A percentile compares a stretch with the other conserved stretches of the same genome.
Conservation (phyloP, 1,140 invertebrate species). For the Metaphire vulgaris region DNA sequence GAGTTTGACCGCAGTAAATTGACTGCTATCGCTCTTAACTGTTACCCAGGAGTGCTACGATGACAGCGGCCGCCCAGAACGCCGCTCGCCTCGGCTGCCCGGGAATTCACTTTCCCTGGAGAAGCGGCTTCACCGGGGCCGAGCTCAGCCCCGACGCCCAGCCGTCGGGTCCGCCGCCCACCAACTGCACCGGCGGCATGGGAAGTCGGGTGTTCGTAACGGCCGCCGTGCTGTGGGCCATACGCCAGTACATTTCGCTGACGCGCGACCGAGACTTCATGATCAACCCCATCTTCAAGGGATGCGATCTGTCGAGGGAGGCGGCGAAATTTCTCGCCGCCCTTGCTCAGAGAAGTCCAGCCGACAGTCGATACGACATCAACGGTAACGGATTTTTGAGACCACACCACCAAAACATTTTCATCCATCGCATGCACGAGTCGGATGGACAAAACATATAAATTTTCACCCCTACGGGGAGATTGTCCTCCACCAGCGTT, state of each 20-base stretch:
- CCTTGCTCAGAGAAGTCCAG: background rate
- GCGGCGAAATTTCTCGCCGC: slow-evolving; percentile 20
- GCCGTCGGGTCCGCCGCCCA: background rate
- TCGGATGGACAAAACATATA: too few species aligned
- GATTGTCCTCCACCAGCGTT: too few species aligned
- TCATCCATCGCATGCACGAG: too few species aligned
- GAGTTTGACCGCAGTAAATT: too few species aligned
- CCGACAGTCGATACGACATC: background rate
- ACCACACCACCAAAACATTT: too few species aligned
- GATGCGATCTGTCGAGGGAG: slow-evolving; percentile 29
- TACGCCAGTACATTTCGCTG: slow-evolving; percentile 27
- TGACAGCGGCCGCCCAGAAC: background rate
- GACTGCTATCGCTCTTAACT: too few species aligned
- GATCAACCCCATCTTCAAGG: slow-evolving; percentile 25
- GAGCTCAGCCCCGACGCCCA: slow-evolving; percentile 8
- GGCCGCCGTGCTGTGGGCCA: slow-evolving; percentile 19
- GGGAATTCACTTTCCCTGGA: slow-evolving; percentile 27
- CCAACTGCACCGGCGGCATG: background rate
- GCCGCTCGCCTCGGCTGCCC: slow-evolving; percentile 10
- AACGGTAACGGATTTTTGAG: background rate
- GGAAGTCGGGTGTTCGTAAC: slow-evolving; percentile 18
- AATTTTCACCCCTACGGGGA: too few species aligned
- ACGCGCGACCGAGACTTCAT: slow-evolving; percentile 28
- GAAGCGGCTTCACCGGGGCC: slow-evolving; percentile 17
- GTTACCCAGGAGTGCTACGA: slow-evolving; percentile 9